phyloP scores from a whole-genome alignment of 1,140 invertebrate genomes.

The Ladona fulva region DNA sequence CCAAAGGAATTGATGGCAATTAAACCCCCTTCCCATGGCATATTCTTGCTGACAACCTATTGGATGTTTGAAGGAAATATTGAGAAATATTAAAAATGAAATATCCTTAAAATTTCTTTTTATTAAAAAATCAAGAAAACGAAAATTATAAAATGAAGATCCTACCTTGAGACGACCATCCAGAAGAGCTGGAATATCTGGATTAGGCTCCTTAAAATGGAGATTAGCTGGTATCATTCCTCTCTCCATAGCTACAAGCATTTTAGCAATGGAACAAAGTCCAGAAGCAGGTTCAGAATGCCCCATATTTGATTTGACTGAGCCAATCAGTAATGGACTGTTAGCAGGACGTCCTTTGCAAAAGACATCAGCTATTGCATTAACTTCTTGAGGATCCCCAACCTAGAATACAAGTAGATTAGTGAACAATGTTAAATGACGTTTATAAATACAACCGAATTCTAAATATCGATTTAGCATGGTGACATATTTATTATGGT shows the following conservation, averaged over 20 bases:
- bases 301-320: constrained; percentile 97
- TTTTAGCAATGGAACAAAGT: constrained; percentile 78
- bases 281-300: constrained; percentile 93
- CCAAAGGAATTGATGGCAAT: constrained; percentile 92
- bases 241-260: constrained; percentile 83
- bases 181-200: constrained; percentile 73
- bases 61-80: neutral
- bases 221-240: constrained; percentile 82
- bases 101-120: neutral
- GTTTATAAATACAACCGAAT: too few relatives aligned
- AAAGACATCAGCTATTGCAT: constrained; percentile 85
- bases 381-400: constrained; percentile 93
- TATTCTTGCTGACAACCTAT: constrained; percentile 68
- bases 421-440: too few relatives aligned
- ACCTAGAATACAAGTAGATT: constrained; percentile 32
- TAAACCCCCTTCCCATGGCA: constrained; percentile 73
- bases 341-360: constrained; percentile 61
- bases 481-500: neutral
- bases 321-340: constrained; percentile 78
- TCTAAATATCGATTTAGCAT: neutral
- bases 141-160: constrained; percentile 18
- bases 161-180: constrained; percentile 72
- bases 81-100: constrained; percentile 14
- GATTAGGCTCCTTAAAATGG: constrained; percentile 78
- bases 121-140: neutral